Conservation (phyloP, 2,797 vertebrate species). For the Acestrorhynchus altus region DNA sequence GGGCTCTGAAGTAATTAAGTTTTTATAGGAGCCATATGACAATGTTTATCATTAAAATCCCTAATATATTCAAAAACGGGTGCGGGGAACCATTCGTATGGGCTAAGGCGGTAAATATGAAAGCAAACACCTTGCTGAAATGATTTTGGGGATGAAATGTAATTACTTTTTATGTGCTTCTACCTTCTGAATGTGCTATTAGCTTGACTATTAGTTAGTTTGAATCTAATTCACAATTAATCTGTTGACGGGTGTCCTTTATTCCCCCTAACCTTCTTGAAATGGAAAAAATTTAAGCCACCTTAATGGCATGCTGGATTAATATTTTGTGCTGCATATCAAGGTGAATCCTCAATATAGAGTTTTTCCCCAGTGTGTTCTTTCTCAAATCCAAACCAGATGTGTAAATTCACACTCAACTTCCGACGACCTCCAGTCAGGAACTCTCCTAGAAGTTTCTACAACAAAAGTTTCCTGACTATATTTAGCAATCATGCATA, state of each 20-base stretch:
- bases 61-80: conserved; percentile 9
- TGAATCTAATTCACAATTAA: conserved; percentile 15
- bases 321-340: background rate
- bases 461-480: conserved; percentile 40
- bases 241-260: background rate
- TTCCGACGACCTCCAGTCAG: background rate
- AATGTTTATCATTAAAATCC: conserved; percentile 13
- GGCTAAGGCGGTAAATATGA: background rate
- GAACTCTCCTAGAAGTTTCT: conserved; percentile 32
- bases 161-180: conserved; percentile 2
- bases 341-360: background rate
- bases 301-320: background rate
- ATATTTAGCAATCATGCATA: conserved; percentile 63
- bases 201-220: background rate
- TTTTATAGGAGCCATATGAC: conserved; percentile 23
- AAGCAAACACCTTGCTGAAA: background rate
- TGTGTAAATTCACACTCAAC: background rate
- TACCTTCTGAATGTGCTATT: conserved; percentile 13
- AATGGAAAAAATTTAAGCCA: background rate
- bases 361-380: background rate
- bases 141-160: background rate
- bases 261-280: background rate
- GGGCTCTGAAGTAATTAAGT: conserved; percentile 24
- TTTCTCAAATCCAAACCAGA: background rate
- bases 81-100: background rate